Base-by-base conservation (phyloP, 2,113 vertebrate genomes). In the Amphiprion percula region DNA sequence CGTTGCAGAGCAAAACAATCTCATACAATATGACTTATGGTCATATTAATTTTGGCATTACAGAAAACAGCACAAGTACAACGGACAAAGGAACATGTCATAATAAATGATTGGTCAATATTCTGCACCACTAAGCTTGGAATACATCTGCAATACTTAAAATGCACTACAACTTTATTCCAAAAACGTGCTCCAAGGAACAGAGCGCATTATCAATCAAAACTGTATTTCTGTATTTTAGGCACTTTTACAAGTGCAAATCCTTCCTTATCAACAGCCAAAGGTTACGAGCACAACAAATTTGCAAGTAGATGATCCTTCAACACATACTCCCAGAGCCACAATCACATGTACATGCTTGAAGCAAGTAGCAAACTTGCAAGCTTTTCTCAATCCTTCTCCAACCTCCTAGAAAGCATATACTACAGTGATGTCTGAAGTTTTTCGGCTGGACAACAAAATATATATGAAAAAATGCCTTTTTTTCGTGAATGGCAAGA, bases 341-440 rank as follows among this genome's bases (percentile, higher is more conserved):
- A 74, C 79, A 77, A 90, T 86, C 50, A 83, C 69, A 82, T 80
- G 62, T 46, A 59, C 49, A 68, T 46, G 70, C 71, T 74, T 54
- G 14, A 81, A 82, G 82, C 71, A 69, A 82, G 59, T 10, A 60
- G 58, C 26, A 70, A 56, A 72, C 58, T 82, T 84, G 88, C 47
- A 85, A 77, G 54, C 59, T 10, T 67, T 58, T 66, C 66, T 64
- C 28, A 23, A 33, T 55, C 21, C 10, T 28, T 78, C 26, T 49
- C 50, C 60, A 17, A 16, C 59, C 28, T 68, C 74, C 44, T 58
- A 33, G 23, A 68, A 49, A 49, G 26, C 21, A 76, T 33, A 65
- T 26, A 65, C 3, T 26, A 65, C 2, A 30, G 15, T 12, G 53
- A 12, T 56, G 3, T 61, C 24, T 37, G 9, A 72, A 63, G 74